Evolutionary conservation across 2,113 vertebrate species (phyloP).

Genomic region (Eurystomus gularis): DNA sequence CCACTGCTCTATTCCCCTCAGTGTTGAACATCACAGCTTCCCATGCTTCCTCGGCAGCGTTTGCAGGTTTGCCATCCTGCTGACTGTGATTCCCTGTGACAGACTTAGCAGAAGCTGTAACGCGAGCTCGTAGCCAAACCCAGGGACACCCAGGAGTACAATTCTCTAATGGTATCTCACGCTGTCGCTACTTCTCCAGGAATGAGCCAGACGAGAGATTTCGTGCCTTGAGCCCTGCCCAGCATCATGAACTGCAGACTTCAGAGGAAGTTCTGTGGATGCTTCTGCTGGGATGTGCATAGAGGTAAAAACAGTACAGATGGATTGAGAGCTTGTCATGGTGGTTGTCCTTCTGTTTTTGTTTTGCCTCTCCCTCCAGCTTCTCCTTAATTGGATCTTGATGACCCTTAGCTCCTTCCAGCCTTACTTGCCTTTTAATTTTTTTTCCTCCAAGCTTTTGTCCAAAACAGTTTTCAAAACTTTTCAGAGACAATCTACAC

Average conservation of each 20-base stretch:
- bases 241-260: accelerated
- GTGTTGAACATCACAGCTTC: neutral
- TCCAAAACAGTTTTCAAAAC: neutral
- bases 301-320: neutral
- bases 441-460: neutral
- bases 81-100: neutral
- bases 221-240: neutral
- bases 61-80: neutral
- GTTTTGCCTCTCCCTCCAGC: neutral
- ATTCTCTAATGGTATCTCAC: neutral
- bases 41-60: neutral
- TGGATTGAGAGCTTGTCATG: neutral
- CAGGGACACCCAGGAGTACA: neutral
- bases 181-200: neutral
- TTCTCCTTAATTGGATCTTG: neutral
- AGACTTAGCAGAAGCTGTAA: neutral
- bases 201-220: neutral
- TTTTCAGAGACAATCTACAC: neutral
- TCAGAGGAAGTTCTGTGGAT: neutral
- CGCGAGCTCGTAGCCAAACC: neutral
- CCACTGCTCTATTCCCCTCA: neutral
- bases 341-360: neutral
- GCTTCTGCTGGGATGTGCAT: neutral
- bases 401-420: neutral
- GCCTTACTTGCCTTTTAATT: neutral